Base-by-base conservation (phyloP, 2,113 vertebrate species). In the Phyllostomus hastatus region DNA sequence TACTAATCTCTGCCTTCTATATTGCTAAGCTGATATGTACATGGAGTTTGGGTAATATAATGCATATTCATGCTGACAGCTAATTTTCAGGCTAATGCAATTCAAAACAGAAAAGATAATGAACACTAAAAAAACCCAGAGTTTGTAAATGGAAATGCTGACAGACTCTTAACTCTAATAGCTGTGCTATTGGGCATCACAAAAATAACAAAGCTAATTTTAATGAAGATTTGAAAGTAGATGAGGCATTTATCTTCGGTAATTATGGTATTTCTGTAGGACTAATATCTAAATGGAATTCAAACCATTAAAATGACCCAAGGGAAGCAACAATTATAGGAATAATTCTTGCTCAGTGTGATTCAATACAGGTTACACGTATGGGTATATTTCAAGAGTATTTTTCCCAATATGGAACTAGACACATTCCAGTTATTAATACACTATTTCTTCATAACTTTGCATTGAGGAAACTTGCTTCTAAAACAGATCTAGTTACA, bases 81-180 rank as follows among this genome's bases (percentile, higher is more conserved):
- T 98, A 98, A 98, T 98, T 98, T 98, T 97, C 97, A 97, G 97
- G 89, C 97, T 98, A 98, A 98, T 97, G 97, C 96, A 98, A 98
- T 98, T 98, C 98, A 98, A 98, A 98, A 98, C 97, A 88, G 95
- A 97, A 98, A 98, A 98, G 97, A 98, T 98, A 98, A 98, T 98
- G 98, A 98, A 98, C 97, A 94, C 96, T 97, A 97, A 97, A 98
- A 98, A 97, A 96, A 64, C 10, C 95, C 87, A 94, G 73, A 98
- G 95, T 96, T 97, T 96, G 97, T 97, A 98, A 98, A 98, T 98
- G 98, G 95, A 98, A 98, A 98, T 97, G 94, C 97, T 98, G 97
- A 98, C 98, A 98, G 97, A 95, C 95, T 97, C 95, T 97, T 98
- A 94, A 94, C 97, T 98, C 97, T 98, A 98, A 98, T 97, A 98